Conservation (phyloP, 2,113 vertebrate genomes). For the Saccopteryx leptura region DNA sequence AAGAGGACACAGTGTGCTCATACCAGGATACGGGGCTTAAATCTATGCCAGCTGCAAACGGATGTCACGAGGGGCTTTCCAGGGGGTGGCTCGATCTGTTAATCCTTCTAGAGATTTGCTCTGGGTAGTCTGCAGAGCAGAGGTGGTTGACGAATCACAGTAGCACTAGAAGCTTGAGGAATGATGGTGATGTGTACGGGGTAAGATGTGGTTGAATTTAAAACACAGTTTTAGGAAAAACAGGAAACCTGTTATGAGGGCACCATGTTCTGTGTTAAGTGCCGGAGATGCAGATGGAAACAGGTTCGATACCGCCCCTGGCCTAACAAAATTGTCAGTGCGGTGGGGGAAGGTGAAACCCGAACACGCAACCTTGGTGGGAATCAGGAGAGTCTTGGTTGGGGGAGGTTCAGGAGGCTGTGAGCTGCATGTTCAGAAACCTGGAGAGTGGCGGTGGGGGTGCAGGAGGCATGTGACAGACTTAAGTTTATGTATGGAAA, state of each 20-base stretch:
- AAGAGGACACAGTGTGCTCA: not conserved
- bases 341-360: not conserved
- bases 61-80: slow-evolving; percentile 21
- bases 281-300: not conserved
- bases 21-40: not conserved
- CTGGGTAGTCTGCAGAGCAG: not conserved
- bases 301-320: not conserved
- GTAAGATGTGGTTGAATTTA: not conserved
- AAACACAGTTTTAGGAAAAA: not conserved
- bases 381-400: not conserved
- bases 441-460: not conserved
- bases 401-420: not conserved
- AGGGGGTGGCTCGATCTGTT: not conserved
- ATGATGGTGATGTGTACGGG: not conserved
- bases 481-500: not conserved
- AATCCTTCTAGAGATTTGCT: slow-evolving; percentile 15
- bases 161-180: not conserved
- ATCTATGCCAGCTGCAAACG: not conserved
- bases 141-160: not conserved
- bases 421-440: fast-evolving
- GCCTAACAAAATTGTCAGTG: not conserved
- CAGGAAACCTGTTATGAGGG: not conserved
- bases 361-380: not conserved
- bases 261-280: not conserved
- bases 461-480: fast-evolving